These are phyloP conservation scores for Pogonomyrmex barbatus DNA, from an alignment of 1,140 invertebrate genomes.

Conservation along the genomic window DNA sequence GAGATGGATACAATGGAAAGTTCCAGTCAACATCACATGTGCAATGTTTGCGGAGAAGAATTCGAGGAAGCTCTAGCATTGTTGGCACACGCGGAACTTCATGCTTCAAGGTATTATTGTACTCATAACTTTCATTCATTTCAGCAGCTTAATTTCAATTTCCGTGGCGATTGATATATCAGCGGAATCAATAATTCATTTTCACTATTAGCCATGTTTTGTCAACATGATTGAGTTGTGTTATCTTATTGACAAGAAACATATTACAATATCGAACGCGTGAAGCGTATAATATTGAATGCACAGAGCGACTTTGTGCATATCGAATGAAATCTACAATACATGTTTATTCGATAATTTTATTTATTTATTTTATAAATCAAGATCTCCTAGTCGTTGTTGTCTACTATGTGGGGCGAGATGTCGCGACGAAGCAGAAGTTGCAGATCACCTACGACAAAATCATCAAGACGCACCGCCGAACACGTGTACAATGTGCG, in stretches of 20 bases:
- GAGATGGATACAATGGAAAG: constrained; percentile 86
- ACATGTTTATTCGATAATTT: background rate
- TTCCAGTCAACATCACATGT: constrained; percentile 87
- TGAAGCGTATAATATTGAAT: background rate
- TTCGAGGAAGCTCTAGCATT: constrained; percentile 91
- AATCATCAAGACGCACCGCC: constrained; percentile 87
- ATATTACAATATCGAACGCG: background rate
- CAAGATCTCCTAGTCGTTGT: constrained; percentile 84
- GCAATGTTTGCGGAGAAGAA: constrained; percentile 91
- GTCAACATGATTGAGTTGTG: constrained; percentile 4
- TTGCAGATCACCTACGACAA: constrained; percentile 87
- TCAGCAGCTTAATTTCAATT: too few relatives aligned
- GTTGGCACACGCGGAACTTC: constrained; percentile 91
- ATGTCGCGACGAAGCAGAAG: constrained; percentile 86
- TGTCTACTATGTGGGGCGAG: constrained; percentile 90
- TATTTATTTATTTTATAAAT: background rate
- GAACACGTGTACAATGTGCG: constrained; percentile 88
- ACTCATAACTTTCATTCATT: background rate
- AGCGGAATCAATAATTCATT: background rate
- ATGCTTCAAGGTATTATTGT: constrained; percentile 86
- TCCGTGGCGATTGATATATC: background rate
- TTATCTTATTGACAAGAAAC: constrained; percentile 20
- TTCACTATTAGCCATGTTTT: background rate
- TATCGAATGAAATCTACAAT: too few relatives aligned
- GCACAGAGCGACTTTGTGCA: background rate